A percentile compares a stretch with the other conserved stretches of the same genome.
phyloP scores from a whole-genome alignment of 1,140 invertebrate genomes.

The Copidosoma floridanum region DNA sequence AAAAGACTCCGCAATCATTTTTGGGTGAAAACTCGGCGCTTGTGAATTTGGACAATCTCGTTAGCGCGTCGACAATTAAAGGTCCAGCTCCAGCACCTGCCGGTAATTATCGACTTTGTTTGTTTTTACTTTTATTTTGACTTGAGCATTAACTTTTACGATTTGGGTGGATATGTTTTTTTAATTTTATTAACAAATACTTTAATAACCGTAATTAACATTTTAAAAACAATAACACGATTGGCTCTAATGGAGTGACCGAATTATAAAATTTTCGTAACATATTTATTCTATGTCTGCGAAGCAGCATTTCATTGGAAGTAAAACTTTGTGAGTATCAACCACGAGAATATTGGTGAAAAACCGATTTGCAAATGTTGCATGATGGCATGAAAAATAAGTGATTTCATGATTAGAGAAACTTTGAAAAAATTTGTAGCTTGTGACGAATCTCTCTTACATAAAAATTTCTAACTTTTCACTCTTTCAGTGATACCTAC shows the following conservation, averaged over 20 bases:
- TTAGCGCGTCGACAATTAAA: slow-evolving; percentile 64
- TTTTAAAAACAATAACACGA: slow-evolving; percentile 8
- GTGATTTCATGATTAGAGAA: neutral
- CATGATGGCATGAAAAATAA: slow-evolving; percentile 22
- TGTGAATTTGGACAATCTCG: slow-evolving; percentile 93
- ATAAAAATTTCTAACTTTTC: neutral
- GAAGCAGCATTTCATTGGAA: slow-evolving; percentile 58
- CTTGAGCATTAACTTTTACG: too few species aligned
- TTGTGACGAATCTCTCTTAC: neutral
- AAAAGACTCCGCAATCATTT: slow-evolving; percentile 90
- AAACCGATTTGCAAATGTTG: too few species aligned
- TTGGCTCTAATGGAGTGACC: slow-evolving; percentile 18
- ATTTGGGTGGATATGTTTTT: too few species aligned
- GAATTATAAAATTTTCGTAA: slow-evolving; percentile 17
- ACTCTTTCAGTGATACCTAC: neutral
- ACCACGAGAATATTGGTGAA: slow-evolving; percentile 13
- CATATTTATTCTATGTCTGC: slow-evolving; percentile 40
- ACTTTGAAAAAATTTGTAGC: slow-evolving; percentile 8
- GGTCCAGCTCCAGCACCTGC: slow-evolving; percentile 45
- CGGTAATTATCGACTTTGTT: slow-evolving; percentile 39
- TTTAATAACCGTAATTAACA: neutral
- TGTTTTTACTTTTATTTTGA: slow-evolving; percentile 1
- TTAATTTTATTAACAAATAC: neutral
- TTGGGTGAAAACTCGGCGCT: slow-evolving; percentile 90
- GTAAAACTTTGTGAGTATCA: slow-evolving; percentile 54